These are phyloP conservation scores for Drosophila repletoides DNA, from an alignment of 1,140 invertebrate genomes.

Conservation along the genomic window DNA sequence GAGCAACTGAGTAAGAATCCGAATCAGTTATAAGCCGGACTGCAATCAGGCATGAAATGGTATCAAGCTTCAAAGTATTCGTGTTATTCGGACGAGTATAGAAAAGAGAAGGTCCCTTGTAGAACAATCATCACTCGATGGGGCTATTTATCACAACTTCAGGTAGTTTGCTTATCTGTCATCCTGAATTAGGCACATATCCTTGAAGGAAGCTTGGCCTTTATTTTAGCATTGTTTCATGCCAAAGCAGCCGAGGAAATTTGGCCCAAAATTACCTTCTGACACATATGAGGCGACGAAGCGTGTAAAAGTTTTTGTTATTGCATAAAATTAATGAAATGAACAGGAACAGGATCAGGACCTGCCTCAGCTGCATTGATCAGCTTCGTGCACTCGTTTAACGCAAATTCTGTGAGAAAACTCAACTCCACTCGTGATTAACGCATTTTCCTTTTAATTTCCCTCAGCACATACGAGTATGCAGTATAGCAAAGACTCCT, in stretches of 20 bases:
- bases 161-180: constrained; percentile 67
- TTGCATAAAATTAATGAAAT: constrained; percentile 61
- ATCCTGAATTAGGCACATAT: constrained; percentile 71
- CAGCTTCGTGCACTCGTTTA: constrained; percentile 75
- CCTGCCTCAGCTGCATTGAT: constrained; percentile 60
- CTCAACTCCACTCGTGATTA: constrained; percentile 63
- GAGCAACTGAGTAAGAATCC: too few species aligned
- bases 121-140: too few species aligned
- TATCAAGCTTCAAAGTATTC: too few species aligned
- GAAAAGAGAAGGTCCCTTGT: too few species aligned
- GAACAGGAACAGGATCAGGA: not conserved
- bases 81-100: too few species aligned
- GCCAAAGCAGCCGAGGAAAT: constrained; percentile 30
- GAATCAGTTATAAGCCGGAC: too few species aligned
- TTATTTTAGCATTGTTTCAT: constrained; percentile 51
- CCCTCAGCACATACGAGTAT: constrained; percentile 38
- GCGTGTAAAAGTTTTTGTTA: constrained; percentile 72
- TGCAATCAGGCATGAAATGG: too few species aligned
- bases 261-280: constrained; percentile 66
- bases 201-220: constrained; percentile 51
- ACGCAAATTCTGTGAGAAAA: constrained; percentile 67
- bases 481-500: constrained; percentile 17
- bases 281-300: constrained; percentile 64
- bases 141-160: constrained; percentile 47
- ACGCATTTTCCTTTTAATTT: constrained; percentile 78